Evolutionary conservation across 2,888 invertebrate species (phyloP), one percentile per base, ranked within the genome.

Genomic region (Actias luna): DNA sequence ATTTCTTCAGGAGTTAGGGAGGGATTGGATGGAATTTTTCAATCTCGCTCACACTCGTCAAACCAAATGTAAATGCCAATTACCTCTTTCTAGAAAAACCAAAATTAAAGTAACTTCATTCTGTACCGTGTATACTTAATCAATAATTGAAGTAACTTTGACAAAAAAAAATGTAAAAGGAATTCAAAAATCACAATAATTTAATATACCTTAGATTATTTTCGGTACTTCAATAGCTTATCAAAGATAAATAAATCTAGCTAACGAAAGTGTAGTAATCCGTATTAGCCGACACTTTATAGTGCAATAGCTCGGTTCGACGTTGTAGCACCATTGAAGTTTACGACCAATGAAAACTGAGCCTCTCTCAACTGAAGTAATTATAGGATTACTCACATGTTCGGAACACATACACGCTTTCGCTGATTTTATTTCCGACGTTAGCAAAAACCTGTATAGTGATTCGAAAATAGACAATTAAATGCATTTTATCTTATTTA

Each of bases 311-410:
- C 77, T 81, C 73, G 80, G 86, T 80, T 83, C 80, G 75, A 74
- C 76, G 83, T 78, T 79, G 84, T 83, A 80, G 80, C 80, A 83
- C 87, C 82, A 85, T 89, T 81, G 78, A 80, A 82, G 82, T 91
- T 89, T 89, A 91, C 84, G 89, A 84, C 80, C 90, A 84, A 89
- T 88, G 87, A 89, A 88, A 87, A 80, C 81, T 80, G 80, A 84
- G 84, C 84, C 84, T 77, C 82, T 81, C 82, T 81, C 82, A 80
- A 81, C 82, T 75, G 78, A 81, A 80, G 84, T 87, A 86, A 89
- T 89, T 89, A 89, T 83, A 81, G 88, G 88, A 87, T 88, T 88
- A 89, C 87, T 85, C 83, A 84, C 79, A 84, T 76, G 78, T 76
- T 69, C 73, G 75, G 72, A 70, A 70, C 75, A 73, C 25, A 50